Conservation (phyloP, 2,797 vertebrate species). For the Rallus crepitans region DNA sequence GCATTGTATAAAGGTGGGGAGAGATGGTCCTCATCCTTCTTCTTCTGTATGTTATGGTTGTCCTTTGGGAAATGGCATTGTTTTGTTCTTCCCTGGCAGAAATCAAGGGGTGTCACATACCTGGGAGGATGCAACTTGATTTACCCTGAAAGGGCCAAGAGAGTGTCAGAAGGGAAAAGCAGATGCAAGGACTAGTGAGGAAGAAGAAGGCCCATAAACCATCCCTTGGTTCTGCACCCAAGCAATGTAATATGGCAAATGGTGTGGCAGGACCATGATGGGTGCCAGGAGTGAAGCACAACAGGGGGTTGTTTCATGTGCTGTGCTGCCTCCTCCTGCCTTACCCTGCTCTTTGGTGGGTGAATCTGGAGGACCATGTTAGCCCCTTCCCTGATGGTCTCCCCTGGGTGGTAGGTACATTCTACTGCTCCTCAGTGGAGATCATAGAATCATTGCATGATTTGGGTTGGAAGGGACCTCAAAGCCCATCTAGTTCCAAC, state of each 20-base stretch:
- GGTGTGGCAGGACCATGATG: accelerated
- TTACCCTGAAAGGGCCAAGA: background rate
- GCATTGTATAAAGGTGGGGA: background rate
- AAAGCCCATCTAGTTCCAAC: too few relatives aligned
- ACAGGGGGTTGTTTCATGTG: background rate
- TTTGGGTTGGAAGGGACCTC: too few relatives aligned
- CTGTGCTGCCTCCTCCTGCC: background rate
- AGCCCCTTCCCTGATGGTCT: background rate
- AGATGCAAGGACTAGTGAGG: background rate
- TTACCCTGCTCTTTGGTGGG: background rate
- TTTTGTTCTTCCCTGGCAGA: background rate
- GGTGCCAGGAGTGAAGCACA: background rate
- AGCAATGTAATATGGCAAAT: accelerated
- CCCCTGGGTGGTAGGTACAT: background rate
- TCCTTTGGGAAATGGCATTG: accelerated
- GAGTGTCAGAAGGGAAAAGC: background rate
- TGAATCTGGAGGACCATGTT: accelerated
- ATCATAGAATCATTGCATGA: too few relatives aligned
- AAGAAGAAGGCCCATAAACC: background rate
- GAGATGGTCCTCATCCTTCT: background rate
- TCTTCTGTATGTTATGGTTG: background rate
- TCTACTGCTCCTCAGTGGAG: background rate
- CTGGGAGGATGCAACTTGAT: background rate
- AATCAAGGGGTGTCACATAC: background rate
- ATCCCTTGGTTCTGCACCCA: background rate